Percentiles rank a stretch among this genome's conserved stretches.
phyloP scores from a whole-genome alignment of 2,888 invertebrate species.

The Anaspis maculata region DNA sequence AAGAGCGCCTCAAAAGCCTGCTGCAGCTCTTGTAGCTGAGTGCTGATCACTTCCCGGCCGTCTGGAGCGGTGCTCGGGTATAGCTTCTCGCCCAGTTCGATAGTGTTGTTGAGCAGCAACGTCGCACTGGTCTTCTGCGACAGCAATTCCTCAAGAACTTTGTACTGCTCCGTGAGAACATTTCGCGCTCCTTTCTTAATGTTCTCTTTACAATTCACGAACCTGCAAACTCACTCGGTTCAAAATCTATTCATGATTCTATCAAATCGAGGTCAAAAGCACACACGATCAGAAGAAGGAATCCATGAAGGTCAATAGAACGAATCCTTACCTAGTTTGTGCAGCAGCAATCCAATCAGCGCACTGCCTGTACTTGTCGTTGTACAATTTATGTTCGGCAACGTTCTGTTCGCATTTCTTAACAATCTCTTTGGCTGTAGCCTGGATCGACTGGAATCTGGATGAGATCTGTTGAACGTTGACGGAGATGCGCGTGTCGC shows the following conservation, averaged over 20 bases:
- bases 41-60: slow-evolving; percentile 76
- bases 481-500: slow-evolving; percentile 78
- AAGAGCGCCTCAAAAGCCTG: slow-evolving; percentile 73
- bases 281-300: too few relatives aligned
- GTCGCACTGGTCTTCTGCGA: slow-evolving; percentile 68
- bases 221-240: slow-evolving; percentile 43
- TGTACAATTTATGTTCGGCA: slow-evolving; percentile 68
- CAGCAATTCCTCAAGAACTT: slow-evolving; percentile 63
- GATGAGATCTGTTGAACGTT: slow-evolving; percentile 85
- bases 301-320: slow-evolving; percentile 1
- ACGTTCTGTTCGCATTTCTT: slow-evolving; percentile 89
- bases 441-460: slow-evolving; percentile 81
- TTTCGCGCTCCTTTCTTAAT: slow-evolving; percentile 56
- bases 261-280: too few relatives aligned
- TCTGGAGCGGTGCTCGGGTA: slow-evolving; percentile 80
- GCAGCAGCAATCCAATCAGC: slow-evolving; percentile 71
- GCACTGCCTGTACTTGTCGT: slow-evolving; percentile 78
- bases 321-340: slow-evolving; percentile 59
- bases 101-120: slow-evolving; percentile 69
- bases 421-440: slow-evolving; percentile 80
- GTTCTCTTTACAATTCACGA: slow-evolving; percentile 58
- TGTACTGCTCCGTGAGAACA: slow-evolving; percentile 60
- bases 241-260: too few relatives aligned
- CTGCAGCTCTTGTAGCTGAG: slow-evolving; percentile 76
- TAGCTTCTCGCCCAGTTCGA: slow-evolving; percentile 81